Base-by-base conservation (phyloP, 2,113 vertebrate genomes). In the Sciurus niger region DNA sequence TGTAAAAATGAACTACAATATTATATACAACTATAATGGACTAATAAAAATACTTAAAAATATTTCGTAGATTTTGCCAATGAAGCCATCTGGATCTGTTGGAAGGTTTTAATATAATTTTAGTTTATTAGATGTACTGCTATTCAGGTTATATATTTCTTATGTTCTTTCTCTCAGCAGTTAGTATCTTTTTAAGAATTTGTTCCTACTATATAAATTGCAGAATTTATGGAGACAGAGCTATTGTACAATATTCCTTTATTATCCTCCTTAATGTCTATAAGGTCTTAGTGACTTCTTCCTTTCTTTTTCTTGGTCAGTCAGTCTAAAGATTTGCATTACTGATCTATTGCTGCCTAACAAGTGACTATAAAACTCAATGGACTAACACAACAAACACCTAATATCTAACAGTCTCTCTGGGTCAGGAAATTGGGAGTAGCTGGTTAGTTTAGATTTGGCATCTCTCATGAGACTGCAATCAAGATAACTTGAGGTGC, bases 271-370 rank as follows among this genome's bases (percentile, higher is more conserved):
- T 63, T 20, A 73, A 84, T 68, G 10, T 92, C 28, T 87, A 11
- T 58, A 84, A 80, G 46, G 17, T 83, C 14, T 95, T 55, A 84
- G 58, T 76, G 43, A 76, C 65, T 68, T 70, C 14, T 55, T 63
- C 10, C 43, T 67, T 53, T 63, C 48, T 17, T 17, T 4, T n/a
- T 2, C 24, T 77, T 53, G 37, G 25, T 77, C 60, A 72, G 13
- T 96, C 63, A 76, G 11, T 88, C 55, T 84, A 93, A 20, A 84
- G 43, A 72, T 89, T 78, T 95, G 30, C 48, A 34, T 96, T 80
- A 28, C 18, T 60, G 93, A 55, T 73, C 53, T 85, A 74, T 67
- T 86, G 28, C 74, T 93, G 60, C 17, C 6, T 74, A 43, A 60
- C 22, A 93, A 58, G 85, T 80, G n/a, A 76, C 60, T 63, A 63